Base-by-base conservation (phyloP, 2,888 invertebrate species). In the Xanthia icteritia region DNA sequence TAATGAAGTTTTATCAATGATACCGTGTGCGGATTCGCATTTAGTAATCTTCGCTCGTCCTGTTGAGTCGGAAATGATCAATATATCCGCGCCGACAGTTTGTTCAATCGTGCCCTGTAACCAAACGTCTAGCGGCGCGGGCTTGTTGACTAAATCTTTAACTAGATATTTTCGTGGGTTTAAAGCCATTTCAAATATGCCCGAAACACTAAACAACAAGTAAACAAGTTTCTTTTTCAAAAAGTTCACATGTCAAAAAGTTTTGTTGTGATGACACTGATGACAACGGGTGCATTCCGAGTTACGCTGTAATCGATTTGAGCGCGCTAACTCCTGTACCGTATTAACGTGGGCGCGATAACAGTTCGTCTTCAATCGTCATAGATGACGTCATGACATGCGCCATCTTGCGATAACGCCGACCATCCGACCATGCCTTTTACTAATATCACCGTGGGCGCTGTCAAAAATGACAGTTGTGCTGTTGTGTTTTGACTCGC, bases 61-160 rank as follows among this genome's bases (percentile, higher is more conserved):
- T 48, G 91, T 93, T 23, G 91, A 86, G 79, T 97, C 96, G 0
- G 94, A 93, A 76, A 97, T 92, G n/a, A 97, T 96, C 74, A 96
- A 89, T 85, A 96, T 95, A 87, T 96, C 94, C 13, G 92, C 92
- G 77, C 94, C 95, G 8, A 96, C 95, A 17, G 94, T 94, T 91
- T 96, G 96, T 85, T 96, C 96, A 65, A 96, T 95, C 2, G 94
- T 96, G n/a, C 96, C 97, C 89, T 96, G 96, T 76, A 97, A 87
- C 97, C 97, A 97, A 65, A 96, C 96, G 42, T 95, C 94, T 54
- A 94, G 61, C 5, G 96, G 96, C 5, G 93, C 83, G 6, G 91
- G 76, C 89, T 94, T 92, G 58, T 94, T 92, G 2, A 94, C 65
- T 36, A 96, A 85, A 83, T 95, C 94, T 86, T 92, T 94, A 27